phyloP scores from a whole-genome alignment of 2,888 invertebrate species.

The Seira sanloemensis region DNA sequence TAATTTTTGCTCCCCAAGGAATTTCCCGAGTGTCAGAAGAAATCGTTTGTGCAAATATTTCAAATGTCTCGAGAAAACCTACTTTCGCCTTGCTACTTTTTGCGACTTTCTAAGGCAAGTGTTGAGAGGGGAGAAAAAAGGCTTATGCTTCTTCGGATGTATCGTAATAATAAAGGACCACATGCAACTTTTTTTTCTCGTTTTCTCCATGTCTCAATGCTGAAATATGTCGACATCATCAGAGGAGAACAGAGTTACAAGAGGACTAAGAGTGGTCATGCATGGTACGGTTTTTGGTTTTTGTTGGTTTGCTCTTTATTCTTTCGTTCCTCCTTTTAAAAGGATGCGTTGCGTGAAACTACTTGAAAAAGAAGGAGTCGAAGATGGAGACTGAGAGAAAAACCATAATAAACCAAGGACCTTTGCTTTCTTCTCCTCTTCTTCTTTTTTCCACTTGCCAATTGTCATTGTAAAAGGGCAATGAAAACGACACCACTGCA shows the following conservation, averaged over 20 bases:
- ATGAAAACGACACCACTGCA: slow-evolving; percentile 60
- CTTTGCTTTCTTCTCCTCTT: slow-evolving; percentile 36
- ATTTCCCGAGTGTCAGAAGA: slow-evolving; percentile 52
- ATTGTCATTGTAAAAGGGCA: slow-evolving; percentile 62
- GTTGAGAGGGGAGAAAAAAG: background rate
- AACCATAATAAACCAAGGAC: slow-evolving; percentile 45
- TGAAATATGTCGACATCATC: slow-evolving; percentile 36
- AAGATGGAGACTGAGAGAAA: slow-evolving; percentile 15
- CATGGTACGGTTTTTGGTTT: slow-evolving; percentile 50
- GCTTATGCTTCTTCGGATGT: slow-evolving; percentile 2
- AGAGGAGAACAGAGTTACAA: slow-evolving; percentile 5
- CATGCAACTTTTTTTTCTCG: background rate
- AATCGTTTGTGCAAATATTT: slow-evolving; percentile 64
- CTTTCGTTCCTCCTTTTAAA: slow-evolving; percentile 33
- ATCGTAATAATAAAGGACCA: slow-evolving; percentile 12
- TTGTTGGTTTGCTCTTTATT: slow-evolving; percentile 46
- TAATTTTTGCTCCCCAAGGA: slow-evolving; percentile 60
- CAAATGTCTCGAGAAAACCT: slow-evolving; percentile 51
- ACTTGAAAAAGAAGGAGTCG: slow-evolving; percentile 39
- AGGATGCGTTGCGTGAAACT: slow-evolving; percentile 44
- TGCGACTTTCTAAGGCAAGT: slow-evolving; percentile 18
- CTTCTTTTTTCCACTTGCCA: slow-evolving; percentile 42
- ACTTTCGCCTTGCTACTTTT: slow-evolving; percentile 17
- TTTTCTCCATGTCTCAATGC: slow-evolving; percentile 3
- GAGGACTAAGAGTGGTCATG: slow-evolving; percentile 53